Conservation (phyloP, 2,888 invertebrate species). For the Perizoma flavofasciatum region DNA sequence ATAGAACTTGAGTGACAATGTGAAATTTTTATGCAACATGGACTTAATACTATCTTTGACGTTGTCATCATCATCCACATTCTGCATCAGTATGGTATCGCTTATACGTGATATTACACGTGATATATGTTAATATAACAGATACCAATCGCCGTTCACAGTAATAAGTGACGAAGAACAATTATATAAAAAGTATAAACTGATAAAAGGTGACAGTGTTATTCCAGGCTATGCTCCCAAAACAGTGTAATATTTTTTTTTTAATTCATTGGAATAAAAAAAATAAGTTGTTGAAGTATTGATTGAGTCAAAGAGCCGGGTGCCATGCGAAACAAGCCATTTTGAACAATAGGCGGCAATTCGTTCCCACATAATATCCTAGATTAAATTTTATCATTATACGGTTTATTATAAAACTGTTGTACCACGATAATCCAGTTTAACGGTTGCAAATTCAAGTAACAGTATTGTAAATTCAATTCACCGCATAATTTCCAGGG, state of each 20-base stretch:
- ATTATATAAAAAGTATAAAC: constrained; percentile 1
- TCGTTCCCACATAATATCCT: constrained; percentile 55
- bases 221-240: background rate
- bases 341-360: constrained; percentile 41
- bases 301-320: constrained; percentile 2
- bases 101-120: constrained; percentile 34
- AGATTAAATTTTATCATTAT: constrained; percentile 54
- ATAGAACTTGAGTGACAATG: too few species aligned
- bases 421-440: constrained; percentile 49
- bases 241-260: too few species aligned
- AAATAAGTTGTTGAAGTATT: background rate
- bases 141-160: constrained; percentile 33
- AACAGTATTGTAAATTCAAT: constrained; percentile 10
- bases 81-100: constrained; percentile 23
- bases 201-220: too few species aligned
- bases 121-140: constrained; percentile 33
- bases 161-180: constrained; percentile 21
- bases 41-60: too few species aligned
- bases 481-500: constrained; percentile 1
- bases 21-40: too few species aligned
- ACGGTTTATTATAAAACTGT: constrained; percentile 55
- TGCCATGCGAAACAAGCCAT: constrained; percentile 19
- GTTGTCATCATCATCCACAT: constrained; percentile 9
- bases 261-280: too few species aligned
- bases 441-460: constrained; percentile 43